A percentile compares a stretch with the other conserved stretches of the same genome.
These are phyloP conservation scores for Tetragnatha montana DNA, from an alignment of 2,888 invertebrate genomes.

Conservation along the genomic window DNA sequence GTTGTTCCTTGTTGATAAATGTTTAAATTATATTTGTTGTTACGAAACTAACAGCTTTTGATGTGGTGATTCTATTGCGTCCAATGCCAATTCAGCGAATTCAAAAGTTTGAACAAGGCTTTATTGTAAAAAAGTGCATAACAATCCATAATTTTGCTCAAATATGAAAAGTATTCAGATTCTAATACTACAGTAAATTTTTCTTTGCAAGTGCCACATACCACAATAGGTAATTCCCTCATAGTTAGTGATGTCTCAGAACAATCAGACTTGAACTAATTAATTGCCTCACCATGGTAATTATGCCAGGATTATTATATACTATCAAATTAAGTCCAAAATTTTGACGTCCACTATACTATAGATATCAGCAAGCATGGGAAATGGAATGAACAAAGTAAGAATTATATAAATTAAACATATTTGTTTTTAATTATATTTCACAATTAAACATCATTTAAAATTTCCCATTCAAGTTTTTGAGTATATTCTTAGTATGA, in stretches of 20 bases:
- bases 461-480: too few relatives aligned
- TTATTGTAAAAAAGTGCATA: slow-evolving; percentile 16
- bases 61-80: slow-evolving; percentile 39
- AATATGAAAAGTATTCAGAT: slow-evolving; percentile 1
- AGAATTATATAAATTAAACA: not conserved
- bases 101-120: slow-evolving; percentile 34
- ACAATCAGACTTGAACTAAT: slow-evolving; percentile 35
- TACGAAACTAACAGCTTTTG: slow-evolving; percentile 20
- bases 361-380: slow-evolving; percentile 72
- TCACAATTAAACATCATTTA: too few relatives aligned
- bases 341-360: slow-evolving; percentile 47
- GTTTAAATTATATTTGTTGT: slow-evolving; percentile 51
- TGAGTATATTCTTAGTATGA: too few relatives aligned
- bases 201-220: not conserved
- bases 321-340: slow-evolving; percentile 5
- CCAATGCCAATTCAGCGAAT: slow-evolving; percentile 25
- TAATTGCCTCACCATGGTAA: slow-evolving; percentile 24
- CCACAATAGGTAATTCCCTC: not conserved
- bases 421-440: too few relatives aligned
- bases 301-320: slow-evolving; percentile 27
- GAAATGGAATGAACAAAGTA: slow-evolving; percentile 72
- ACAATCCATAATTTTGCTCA: slow-evolving; percentile 59
- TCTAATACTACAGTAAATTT: not conserved
- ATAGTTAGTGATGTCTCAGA: slow-evolving; percentile 11
- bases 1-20: slow-evolving; percentile 46